phyloP scores from a whole-genome alignment of 2,797 vertebrate genomes.

The Eleutherodactylus coqui region DNA sequence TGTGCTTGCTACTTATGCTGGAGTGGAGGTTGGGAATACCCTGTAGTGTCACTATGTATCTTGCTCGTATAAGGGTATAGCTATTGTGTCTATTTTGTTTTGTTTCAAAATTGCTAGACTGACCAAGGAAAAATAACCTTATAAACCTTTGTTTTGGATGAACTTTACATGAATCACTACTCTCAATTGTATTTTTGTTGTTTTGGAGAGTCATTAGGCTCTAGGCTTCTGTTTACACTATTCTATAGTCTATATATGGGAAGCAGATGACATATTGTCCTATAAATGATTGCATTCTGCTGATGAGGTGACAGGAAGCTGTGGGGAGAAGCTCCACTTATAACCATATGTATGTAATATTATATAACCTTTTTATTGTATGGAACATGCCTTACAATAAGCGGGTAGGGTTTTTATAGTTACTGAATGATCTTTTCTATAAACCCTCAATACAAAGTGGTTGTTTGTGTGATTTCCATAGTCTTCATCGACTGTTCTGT shows the following conservation, averaged over 20 bases:
- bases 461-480: neutral
- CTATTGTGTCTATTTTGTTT: no score
- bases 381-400: neutral
- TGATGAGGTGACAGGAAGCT: neutral
- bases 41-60: no score
- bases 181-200: no score
- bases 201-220: neutral
- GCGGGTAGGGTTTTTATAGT: neutral
- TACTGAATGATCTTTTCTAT: neutral
- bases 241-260: neutral
- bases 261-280: neutral
- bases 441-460: neutral
- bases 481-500: neutral
- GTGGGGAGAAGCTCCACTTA: neutral
- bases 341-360: neutral
- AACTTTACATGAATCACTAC: no score
- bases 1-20: no score
- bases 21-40: no score
- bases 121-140: no score
- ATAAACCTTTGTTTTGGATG: no score
- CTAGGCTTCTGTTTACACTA: neutral
- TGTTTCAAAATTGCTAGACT: no score
- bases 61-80: no score
- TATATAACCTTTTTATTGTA: neutral
- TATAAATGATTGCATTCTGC: neutral